A percentile compares a stretch with the other conserved stretches of the same genome.
Evolutionary conservation across 2,888 invertebrate species (phyloP).

Genomic region (Acanthosepion pharaonis): DNA sequence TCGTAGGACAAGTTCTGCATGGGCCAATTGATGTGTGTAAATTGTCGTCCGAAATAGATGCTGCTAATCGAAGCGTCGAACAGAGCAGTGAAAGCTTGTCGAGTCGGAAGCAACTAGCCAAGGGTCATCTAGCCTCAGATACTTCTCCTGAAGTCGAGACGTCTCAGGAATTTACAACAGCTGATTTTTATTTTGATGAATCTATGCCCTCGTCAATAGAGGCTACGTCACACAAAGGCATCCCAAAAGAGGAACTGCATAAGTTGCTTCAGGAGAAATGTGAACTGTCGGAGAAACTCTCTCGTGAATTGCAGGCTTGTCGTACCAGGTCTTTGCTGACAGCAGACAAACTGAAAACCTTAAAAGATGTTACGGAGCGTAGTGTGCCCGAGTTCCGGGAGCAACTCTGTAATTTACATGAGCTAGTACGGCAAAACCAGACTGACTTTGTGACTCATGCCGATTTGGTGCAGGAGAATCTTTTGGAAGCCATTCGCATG

Average conservation of each 20-base stretch:
- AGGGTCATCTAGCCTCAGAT: constrained; percentile 50
- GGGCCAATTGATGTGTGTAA: background rate
- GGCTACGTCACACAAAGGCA: constrained; percentile 69
- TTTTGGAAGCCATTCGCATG: constrained; percentile 36
- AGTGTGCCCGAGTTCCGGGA: constrained; percentile 40
- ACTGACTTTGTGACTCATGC: background rate
- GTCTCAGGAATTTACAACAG: constrained; percentile 82
- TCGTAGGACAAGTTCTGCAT: background rate
- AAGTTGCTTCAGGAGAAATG: constrained; percentile 49
- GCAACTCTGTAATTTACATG: constrained; percentile 35
- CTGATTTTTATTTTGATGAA: constrained; percentile 91
- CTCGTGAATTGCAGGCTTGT: constrained; percentile 43
- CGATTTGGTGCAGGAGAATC: background rate
- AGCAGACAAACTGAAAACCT: constrained; percentile 42
- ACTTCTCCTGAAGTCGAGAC: constrained; percentile 68
- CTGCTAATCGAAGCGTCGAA: constrained; percentile 49
- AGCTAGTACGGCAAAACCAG: constrained; percentile 34
- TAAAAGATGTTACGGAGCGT: constrained; percentile 43
- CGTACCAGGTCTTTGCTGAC: constrained; percentile 38
- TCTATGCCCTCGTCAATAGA: constrained; percentile 88
- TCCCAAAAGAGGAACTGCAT: constrained; percentile 60
- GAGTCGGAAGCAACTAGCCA: constrained; percentile 49
- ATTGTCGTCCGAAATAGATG: constrained; percentile 53
- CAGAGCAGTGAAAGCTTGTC: constrained; percentile 53
- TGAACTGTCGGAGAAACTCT: constrained; percentile 47